Evolutionary conservation across 2,888 invertebrate species (phyloP).

Genomic region (Drosophila atripex): DNA sequence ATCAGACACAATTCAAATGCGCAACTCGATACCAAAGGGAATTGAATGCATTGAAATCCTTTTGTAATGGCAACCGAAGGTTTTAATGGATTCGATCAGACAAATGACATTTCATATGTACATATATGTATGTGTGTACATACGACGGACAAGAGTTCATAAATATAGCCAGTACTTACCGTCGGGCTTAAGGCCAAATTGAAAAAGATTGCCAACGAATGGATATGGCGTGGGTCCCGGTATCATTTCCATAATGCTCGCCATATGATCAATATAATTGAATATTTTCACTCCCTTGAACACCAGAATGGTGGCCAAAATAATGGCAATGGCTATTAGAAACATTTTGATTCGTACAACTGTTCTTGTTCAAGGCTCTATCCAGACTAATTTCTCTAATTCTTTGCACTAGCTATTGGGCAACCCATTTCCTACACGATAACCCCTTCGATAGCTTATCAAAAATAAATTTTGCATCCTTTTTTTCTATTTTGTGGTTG

Average conservation of each 20-base stretch:
- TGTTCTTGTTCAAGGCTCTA: conserved; percentile 25
- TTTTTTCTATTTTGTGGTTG: conserved; percentile 3
- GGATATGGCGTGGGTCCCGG: conserved; percentile 81
- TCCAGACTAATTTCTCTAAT: conserved; percentile 26
- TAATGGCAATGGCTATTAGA: conserved; percentile 63
- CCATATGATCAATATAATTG: conserved; percentile 79
- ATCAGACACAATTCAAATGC: conserved; percentile 22
- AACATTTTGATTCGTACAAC: conserved; percentile 63
- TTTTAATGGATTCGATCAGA: background rate
- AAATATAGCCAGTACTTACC: conserved; percentile 75
- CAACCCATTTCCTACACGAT: conserved; percentile 29
- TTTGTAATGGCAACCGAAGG: background rate
- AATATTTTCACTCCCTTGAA: conserved; percentile 76
- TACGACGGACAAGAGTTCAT: conserved; percentile 55
- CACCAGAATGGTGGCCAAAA: conserved; percentile 70
- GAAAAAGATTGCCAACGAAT: conserved; percentile 80
- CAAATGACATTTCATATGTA: conserved; percentile 6
- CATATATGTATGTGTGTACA: background rate
- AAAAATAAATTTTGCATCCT: conserved; percentile 9
- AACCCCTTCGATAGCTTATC: conserved; percentile 59
- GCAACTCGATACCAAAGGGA: conserved; percentile 14
- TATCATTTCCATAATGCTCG: conserved; percentile 81
- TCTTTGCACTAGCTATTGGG: conserved; percentile 11
- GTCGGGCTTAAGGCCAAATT: conserved; percentile 77
- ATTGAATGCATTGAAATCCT: conserved; percentile 7